Evolutionary conservation across 2,797 vertebrate genomes (phyloP).

Genomic region (Sphaeramia orbicularis): DNA sequence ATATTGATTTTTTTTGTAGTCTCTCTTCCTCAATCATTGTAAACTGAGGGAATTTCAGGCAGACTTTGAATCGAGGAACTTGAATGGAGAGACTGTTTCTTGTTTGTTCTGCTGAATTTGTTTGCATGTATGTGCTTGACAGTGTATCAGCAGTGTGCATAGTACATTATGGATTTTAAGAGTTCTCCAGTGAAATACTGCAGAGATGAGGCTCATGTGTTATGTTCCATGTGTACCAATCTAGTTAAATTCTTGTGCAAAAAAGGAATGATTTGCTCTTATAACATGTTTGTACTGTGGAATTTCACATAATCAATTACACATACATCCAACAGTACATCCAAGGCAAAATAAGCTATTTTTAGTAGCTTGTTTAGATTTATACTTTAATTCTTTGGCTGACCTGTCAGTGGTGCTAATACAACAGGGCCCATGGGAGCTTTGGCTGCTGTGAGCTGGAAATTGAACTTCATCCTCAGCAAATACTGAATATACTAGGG

Average conservation of each 20-base stretch:
- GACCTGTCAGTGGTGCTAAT: conserved; percentile 1
- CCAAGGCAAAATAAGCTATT: conserved; percentile 8
- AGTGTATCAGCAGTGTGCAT: conserved; percentile 28
- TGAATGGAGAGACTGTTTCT: conserved; percentile 52
- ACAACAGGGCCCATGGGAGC: conserved; percentile 17
- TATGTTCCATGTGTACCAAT: conserved; percentile 28
- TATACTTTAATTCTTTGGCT: not conserved
- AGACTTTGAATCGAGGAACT: conserved; percentile 68
- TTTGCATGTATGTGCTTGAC: conserved; percentile 19
- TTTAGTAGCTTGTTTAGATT: conserved; percentile 26
- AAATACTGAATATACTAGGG: not conserved
- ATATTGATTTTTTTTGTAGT: conserved; percentile 82
- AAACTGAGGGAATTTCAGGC: conserved; percentile 75
- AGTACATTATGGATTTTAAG: conserved; percentile 46
- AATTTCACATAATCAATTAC: conserved; percentile 4
- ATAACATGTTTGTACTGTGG: conserved; percentile 44
- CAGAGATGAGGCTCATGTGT: conserved; percentile 36
- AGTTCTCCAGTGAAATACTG: conserved; percentile 55
- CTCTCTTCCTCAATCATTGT: conserved; percentile 73
- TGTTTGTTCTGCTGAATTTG: conserved; percentile 46
- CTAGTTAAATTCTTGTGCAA: conserved; percentile 52
- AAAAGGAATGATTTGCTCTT: conserved; percentile 53
- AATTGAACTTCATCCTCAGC: conserved; percentile 34
- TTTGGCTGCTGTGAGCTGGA: conserved; percentile 26
- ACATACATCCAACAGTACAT: not conserved